Evolutionary conservation across 2,113 vertebrate genomes (phyloP), one percentile per base, ranked within the genome.

Genomic region (Grus americana): DNA sequence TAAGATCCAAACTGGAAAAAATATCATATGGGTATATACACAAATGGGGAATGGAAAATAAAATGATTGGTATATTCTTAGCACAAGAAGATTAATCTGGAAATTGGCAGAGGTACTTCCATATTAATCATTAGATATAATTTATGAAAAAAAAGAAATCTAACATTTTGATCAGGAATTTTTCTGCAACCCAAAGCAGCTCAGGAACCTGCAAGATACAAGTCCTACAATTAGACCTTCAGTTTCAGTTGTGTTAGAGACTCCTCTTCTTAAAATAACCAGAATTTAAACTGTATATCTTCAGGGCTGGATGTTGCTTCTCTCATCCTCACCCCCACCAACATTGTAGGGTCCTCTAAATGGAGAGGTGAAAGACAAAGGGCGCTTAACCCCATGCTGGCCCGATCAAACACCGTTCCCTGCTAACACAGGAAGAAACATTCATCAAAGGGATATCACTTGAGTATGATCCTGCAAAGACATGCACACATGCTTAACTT

Each of bases 401-500:
- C 62, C 67, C 86, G 92, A 95, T 97, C 92, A 96, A 96, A 97
- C 93, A 93, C 78, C 4, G 0, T 93, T 91, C 94, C 87, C 92
- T 88, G 92, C 94, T 96, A 96, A 94, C 87, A 95, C 93, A 94
- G 92, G 92, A 95, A 94, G 95, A 89, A 96, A 70, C 92, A 90
- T 96, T 95, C 95, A 96, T 96, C 94, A 96, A 96, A 97, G 85
- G 78, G 49, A 10, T 94, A 94, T 92, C 93, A 80, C 88, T 94
- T 92, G 90, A 88, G 90, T 94, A 90, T 86, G 82, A 71, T 94
- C 67, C 79, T 94, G 67, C 82, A 94, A 82, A 92, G 90, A 92
- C 90, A 30, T 47, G 29, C 92, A 93, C 74, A 93, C 81, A 82
- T 96, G 90, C 95, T 96, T 90, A 93, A 83, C 90, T 93, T 96